Evolutionary conservation across 92 coral and sea anemone genomes (phyloP).

Genomic region (Anthopleura xanthogrammica): DNA sequence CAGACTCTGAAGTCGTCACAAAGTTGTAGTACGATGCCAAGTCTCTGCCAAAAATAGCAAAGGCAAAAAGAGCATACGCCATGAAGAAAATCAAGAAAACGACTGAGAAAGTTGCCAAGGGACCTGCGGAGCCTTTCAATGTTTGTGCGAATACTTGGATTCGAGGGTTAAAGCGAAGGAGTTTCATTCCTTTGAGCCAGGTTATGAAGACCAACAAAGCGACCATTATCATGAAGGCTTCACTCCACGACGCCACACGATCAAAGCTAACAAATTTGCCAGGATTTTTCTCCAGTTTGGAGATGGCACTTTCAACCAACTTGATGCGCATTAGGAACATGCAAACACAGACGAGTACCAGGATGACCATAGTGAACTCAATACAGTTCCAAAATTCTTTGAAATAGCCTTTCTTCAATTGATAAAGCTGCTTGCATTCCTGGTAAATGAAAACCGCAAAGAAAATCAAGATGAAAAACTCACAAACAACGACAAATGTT

Average conservation of each 20-base stretch:
- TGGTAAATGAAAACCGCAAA: slow-evolving; percentile 84
- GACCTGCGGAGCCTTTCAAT: slow-evolving; percentile 78
- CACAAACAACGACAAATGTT: slow-evolving; percentile 66
- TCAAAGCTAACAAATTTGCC: slow-evolving; percentile 76
- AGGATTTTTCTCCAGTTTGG: slow-evolving; percentile 47
- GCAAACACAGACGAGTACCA: slow-evolving; percentile 69
- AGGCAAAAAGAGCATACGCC: slow-evolving; percentile 82
- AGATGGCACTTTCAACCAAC: slow-evolving; percentile 64
- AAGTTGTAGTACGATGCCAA: slow-evolving; percentile 62
- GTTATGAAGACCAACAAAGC: slow-evolving; percentile 79
- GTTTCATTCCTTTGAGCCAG: slow-evolving; percentile 81
- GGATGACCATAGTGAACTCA: slow-evolving; percentile 66
- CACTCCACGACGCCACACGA: slow-evolving; percentile 86
- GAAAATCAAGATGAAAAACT: slow-evolving; percentile 74
- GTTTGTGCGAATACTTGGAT: slow-evolving; percentile 78
- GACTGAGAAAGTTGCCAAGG: slow-evolving; percentile 79
- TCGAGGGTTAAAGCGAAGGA: slow-evolving; percentile 82
- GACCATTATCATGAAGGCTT: slow-evolving; percentile 73
- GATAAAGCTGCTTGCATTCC: slow-evolving; percentile 81
- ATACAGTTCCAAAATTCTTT: slow-evolving; percentile 83
- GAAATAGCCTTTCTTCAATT: slow-evolving; percentile 66
- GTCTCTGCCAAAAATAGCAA: slow-evolving; percentile 81
- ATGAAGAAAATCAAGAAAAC: slow-evolving; percentile 82
- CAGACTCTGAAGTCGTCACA: slow-evolving; percentile 76
- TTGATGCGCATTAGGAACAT: slow-evolving; percentile 79